phyloP scores from a whole-genome alignment of 2,888 invertebrate genomes.

The Brenthis ino region DNA sequence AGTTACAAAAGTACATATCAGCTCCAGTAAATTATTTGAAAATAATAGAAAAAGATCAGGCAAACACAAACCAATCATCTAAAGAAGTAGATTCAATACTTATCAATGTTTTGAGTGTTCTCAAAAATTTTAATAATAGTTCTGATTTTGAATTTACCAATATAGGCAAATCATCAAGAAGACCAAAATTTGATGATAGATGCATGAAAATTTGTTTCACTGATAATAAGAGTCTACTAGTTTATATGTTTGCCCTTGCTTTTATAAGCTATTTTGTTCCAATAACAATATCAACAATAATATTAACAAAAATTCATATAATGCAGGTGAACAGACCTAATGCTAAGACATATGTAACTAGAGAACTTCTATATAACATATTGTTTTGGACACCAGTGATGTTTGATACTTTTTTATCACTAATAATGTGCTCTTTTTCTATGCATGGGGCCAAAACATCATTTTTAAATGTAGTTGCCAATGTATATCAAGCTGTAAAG shows the following conservation, averaged over 20 bases:
- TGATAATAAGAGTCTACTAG: constrained; percentile 62
- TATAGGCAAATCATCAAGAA: constrained; percentile 51
- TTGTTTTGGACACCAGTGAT: constrained; percentile 76
- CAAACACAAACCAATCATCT: constrained; percentile 42
- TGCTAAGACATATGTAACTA: constrained; percentile 62
- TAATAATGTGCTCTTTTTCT: constrained; percentile 66
- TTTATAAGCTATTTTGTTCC: constrained; percentile 72
- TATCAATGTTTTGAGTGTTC: constrained; percentile 60
- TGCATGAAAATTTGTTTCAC: constrained; percentile 69
- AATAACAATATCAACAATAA: constrained; percentile 67
- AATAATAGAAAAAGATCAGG: constrained; percentile 50
- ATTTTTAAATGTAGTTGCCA: constrained; percentile 69
- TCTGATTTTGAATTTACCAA: constrained; percentile 49
- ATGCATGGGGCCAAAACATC: constrained; percentile 64
- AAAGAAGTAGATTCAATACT: constrained; percentile 55
- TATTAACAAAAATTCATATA: constrained; percentile 68
- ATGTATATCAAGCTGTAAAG: constrained; percentile 71
- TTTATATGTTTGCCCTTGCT: constrained; percentile 65
- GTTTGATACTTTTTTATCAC: constrained; percentile 71
- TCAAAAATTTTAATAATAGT: constrained; percentile 57
- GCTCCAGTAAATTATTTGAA: constrained; percentile 55
- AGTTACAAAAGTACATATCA: constrained; percentile 54
- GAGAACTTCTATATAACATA: constrained; percentile 70
- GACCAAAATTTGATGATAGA: constrained; percentile 50
- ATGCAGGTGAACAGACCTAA: constrained; percentile 60